These are phyloP conservation scores for Acromyrmex heyeri DNA, from an alignment of 1,140 invertebrate genomes.

Conservation along the genomic window DNA sequence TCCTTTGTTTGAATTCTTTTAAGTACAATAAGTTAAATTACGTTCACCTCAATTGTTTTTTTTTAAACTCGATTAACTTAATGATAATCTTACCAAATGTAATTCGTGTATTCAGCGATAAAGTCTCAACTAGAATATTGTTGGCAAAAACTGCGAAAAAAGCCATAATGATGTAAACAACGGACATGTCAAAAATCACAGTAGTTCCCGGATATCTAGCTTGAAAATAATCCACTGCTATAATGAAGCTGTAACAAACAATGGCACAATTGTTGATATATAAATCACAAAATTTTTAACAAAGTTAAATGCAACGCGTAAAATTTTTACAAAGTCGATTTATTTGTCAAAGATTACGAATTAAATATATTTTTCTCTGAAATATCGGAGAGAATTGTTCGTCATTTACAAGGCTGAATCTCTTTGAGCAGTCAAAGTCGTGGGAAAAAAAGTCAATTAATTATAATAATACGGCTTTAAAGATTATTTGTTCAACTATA, in stretches of 20 bases:
- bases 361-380: no score
- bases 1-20: no score
- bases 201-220: constrained; percentile 93
- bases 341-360: not conserved
- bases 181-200: constrained; percentile 96
- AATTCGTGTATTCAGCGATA: constrained; percentile 93
- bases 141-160: constrained; percentile 95
- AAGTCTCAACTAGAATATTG: constrained; percentile 94
- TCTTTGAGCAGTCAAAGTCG: no score
- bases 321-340: not conserved
- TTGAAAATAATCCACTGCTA: constrained; percentile 96
- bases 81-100: constrained; percentile 90
- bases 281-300: not conserved
- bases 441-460: no score
- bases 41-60: no score
- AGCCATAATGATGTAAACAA: constrained; percentile 95
- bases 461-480: no score
- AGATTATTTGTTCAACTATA: no score
- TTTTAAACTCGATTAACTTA: not conserved
- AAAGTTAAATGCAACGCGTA: not conserved
- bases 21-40: no score
- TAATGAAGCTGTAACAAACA: constrained; percentile 91
- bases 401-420: no score
- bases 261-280: constrained; percentile 10
- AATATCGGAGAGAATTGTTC: no score